These are phyloP conservation scores for Corythoichthys haematopterus DNA, from an alignment of 2,113 vertebrate species.

Conservation along the genomic window DNA sequence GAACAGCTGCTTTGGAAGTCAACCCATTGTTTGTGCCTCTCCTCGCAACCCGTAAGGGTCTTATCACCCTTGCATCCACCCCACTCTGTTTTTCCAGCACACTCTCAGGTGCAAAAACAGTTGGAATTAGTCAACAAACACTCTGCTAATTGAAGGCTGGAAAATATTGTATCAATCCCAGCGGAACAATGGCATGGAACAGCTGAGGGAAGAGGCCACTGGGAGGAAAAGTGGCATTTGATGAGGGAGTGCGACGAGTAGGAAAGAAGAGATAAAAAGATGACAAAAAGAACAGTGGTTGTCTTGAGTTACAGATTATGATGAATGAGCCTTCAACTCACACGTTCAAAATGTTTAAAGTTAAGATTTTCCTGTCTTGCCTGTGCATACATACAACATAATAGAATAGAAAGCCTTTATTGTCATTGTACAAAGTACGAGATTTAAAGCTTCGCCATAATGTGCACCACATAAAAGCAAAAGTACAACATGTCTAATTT, in stretches of 20 bases:
- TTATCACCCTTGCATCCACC: constrained; percentile 59
- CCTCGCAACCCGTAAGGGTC: constrained; percentile 38
- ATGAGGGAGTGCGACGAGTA: constrained; percentile 17
- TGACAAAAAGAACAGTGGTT: not conserved
- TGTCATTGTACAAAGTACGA: no score
- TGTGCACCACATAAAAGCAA: no score
- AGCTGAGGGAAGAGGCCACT: constrained; percentile 61
- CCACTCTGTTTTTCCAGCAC: constrained; percentile 77
- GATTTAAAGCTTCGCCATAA: no score
- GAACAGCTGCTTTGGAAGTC: constrained; percentile 1
- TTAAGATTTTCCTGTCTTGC: no score
- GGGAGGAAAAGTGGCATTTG: constrained; percentile 27
- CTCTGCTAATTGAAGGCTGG: constrained; percentile 74
- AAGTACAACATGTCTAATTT: no score
- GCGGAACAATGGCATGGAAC: constrained; percentile 67
- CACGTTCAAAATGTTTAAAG: no score
- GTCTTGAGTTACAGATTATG: not conserved
- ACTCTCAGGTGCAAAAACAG: constrained; percentile 80
- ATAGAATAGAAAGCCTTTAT: no score
- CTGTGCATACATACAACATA: constrained; percentile 9
- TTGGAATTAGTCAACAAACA: constrained; percentile 75
- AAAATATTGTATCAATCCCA: constrained; percentile 81
- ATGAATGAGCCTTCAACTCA: no score
- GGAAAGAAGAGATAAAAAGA: constrained; percentile 2
- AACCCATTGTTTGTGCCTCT: constrained; percentile 50